phyloP scores from a whole-genome alignment of 1,140 invertebrate genomes.

The Bombus balteatus region DNA sequence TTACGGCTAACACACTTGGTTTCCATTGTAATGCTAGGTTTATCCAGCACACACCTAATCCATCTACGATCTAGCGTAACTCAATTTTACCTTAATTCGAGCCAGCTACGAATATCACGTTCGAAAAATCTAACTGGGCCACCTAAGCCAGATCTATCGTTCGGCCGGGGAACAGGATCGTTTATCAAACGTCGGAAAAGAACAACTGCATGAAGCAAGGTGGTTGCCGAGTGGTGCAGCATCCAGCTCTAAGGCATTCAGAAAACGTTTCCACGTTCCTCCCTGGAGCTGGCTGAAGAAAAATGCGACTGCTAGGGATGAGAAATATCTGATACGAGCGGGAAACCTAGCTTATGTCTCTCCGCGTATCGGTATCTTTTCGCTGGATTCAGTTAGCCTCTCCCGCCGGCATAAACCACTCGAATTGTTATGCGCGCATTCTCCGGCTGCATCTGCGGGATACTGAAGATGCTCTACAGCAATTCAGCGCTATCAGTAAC shows the following conservation, averaged over 20 bases:
- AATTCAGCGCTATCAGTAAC: conserved; percentile 58
- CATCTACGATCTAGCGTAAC: neutral
- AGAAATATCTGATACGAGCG: conserved; percentile 54
- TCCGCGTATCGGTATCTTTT: conserved; percentile 51
- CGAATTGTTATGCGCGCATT: conserved; percentile 60
- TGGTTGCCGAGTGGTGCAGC: neutral
- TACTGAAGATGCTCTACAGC: conserved; percentile 50
- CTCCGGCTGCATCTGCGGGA: conserved; percentile 37
- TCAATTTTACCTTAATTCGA: neutral
- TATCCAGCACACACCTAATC: neutral
- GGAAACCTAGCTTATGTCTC: conserved; percentile 56
- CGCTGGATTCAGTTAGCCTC: conserved; percentile 42
- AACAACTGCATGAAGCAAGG: neutral
- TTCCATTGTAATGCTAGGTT: neutral
- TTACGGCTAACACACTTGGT: neutral
- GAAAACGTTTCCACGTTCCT: conserved; percentile 31
- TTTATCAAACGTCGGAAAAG: conserved; percentile 14
- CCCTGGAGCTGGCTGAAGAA: conserved; percentile 39
- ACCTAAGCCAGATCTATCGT: conserved; percentile 1
- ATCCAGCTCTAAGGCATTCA: conserved; percentile 4
- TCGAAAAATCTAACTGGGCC: neutral
- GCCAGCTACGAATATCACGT: too few species aligned
- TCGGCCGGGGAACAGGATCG: neutral
- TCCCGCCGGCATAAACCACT: conserved; percentile 36
- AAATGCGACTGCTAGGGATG: conserved; percentile 51